Evolutionary conservation across 2,797 vertebrate genomes (phyloP).

Genomic region (Helicolenus hilgendorfi): DNA sequence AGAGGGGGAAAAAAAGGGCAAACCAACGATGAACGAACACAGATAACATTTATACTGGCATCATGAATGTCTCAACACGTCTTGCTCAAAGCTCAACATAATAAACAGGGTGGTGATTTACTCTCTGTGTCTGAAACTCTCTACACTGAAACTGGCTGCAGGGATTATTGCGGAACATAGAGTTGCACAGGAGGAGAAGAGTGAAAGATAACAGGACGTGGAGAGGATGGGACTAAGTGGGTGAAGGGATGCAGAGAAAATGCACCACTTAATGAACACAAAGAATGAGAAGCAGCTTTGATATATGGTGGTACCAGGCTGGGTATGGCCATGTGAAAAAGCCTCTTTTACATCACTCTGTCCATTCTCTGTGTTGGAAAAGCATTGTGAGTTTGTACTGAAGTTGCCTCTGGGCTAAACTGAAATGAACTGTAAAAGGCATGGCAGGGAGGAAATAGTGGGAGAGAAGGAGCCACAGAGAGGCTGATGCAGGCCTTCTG

Average conservation of each 20-base stretch:
- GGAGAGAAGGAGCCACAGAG: slow-evolving; percentile 53
- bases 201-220: slow-evolving; percentile 39
- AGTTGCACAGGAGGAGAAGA: slow-evolving; percentile 17
- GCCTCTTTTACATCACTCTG: slow-evolving; percentile 9
- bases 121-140: slow-evolving; percentile 5
- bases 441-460: slow-evolving; percentile 30
- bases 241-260: slow-evolving; percentile 52
- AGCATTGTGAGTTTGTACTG: slow-evolving; percentile 20
- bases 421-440: slow-evolving; percentile 59
- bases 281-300: neutral
- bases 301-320: slow-evolving; percentile 16
- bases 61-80: neutral
- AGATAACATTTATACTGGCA: neutral
- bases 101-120: neutral
- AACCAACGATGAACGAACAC: neutral
- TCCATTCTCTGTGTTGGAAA: slow-evolving; percentile 24
- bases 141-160: slow-evolving; percentile 30
- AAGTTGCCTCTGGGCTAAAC: slow-evolving; percentile 55
- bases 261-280: slow-evolving; percentile 38
- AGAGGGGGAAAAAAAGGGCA: neutral
- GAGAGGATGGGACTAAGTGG: slow-evolving; percentile 57
- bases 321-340: slow-evolving; percentile 28
- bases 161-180: slow-evolving; percentile 30
- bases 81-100: neutral
- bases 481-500: slow-evolving; percentile 51